These are phyloP conservation scores for Microcebus murinus DNA, from an alignment of 2,113 vertebrate species.

Conservation along the genomic window DNA sequence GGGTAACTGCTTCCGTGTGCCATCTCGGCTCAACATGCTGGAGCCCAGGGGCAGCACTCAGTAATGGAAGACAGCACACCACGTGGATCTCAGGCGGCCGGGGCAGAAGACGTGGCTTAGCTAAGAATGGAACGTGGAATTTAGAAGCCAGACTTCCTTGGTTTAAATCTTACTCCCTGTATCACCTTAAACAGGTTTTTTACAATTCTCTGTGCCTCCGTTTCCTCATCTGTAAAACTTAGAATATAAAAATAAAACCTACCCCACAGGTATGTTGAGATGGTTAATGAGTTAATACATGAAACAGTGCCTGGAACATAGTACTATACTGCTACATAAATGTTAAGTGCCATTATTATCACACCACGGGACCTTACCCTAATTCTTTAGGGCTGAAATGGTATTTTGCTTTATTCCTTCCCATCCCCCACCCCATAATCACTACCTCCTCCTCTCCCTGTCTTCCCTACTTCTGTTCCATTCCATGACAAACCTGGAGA, in stretches of 20 bases:
- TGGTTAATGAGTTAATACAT: background rate
- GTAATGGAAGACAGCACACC: background rate
- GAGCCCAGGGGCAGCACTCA: background rate
- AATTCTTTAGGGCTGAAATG: background rate
- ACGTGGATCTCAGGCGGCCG: background rate
- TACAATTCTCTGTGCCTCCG: background rate
- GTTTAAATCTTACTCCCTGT: background rate
- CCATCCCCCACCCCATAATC: background rate
- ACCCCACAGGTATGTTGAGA: fast-evolving
- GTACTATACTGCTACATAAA: too few species aligned
- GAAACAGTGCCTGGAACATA: background rate
- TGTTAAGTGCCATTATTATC: background rate
- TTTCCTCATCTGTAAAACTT: background rate
- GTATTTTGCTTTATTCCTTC: background rate
- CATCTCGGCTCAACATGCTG: background rate
- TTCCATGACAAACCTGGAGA: constrained; percentile 71
- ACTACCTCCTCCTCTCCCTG: background rate
- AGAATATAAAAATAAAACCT: constrained; percentile 23
- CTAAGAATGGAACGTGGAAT: background rate
- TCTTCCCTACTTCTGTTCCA: background rate
- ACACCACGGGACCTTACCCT: background rate
- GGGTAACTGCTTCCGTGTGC: background rate
- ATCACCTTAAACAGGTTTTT: background rate
- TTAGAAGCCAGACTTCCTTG: background rate
- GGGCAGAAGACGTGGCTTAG: too few species aligned